Evolutionary conservation across 2,113 vertebrate genomes (phyloP), one percentile per base, ranked within the genome.

Genomic region (Ptychochromis oligacanthus): DNA sequence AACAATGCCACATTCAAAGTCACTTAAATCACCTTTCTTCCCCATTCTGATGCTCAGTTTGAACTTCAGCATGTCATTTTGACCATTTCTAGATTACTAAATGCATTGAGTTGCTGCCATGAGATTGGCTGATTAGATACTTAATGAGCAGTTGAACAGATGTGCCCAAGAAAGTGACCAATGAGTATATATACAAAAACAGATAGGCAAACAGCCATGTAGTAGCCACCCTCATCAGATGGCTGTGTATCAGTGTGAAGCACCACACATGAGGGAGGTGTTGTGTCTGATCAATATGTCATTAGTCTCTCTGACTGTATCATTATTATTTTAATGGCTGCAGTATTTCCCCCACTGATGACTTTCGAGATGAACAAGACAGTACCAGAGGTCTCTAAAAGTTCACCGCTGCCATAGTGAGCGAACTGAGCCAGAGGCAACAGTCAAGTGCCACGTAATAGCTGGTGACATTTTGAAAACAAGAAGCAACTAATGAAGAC

Each of bases 251-350:
- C 26, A 36, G 75, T 11, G 60, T 83, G 36, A 79, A 62, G 77
- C n/a, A 15, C 40, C 28, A 11, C 57, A 55, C 55, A 85, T 79
- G 79, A 52, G 65, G 79, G 80, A 54, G 80, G 58, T 38, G 58
- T 67, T 62, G 80, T 46, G 36, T 6, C 77, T 67, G 88, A 94
- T 93, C 92, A 78, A 94, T 93, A 92, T 59, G 12, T 88, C 67
- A 18, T 90, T 84, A 93, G 89, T 74, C 22, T 65, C 83, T 76
- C 79, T 78, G 83, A 88, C 88, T 85, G 36, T 93, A 87, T 88
- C 91, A 92, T 94, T 93, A 93, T 94, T 83, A 89, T 91, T 90
- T 93, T 92, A 94, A 93, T 91, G 93, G 90, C 92, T 92, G 90
- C 88, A 83, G 87, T 87, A 90, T 93, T 94, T 93, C 87, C 77